Percentiles rank a stretch among this genome's conserved stretches.
Conservation (phyloP, 1,140 invertebrate species). For the Arctopsyche grandis region DNA sequence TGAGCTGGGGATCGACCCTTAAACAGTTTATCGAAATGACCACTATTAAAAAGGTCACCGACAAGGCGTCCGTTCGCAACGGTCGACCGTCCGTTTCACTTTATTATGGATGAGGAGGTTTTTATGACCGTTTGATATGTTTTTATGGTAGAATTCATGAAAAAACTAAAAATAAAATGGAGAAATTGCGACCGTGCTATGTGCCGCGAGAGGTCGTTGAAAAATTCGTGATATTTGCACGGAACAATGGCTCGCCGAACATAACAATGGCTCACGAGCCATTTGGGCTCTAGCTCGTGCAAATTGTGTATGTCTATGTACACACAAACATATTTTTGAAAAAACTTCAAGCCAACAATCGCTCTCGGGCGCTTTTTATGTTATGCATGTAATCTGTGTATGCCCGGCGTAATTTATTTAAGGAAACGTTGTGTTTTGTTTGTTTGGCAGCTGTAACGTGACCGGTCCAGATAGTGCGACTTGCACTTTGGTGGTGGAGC, state of each 20-base stretch:
- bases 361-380: not conserved
- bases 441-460: constrained; percentile 57
- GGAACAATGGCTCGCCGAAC: constrained; percentile 16
- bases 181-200: not conserved
- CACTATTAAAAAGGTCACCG: constrained; percentile 44
- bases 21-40: constrained; percentile 45
- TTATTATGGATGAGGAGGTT: constrained; percentile 47
- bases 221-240: not conserved
- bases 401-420: no score
- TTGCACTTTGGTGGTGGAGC: constrained; percentile 51
- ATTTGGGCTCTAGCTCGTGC: not conserved
- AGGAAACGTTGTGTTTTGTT: no score
- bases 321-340: not conserved
- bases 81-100: constrained; percentile 42
- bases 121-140: constrained; percentile 42
- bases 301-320: no score
- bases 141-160: constrained; percentile 34
- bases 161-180: constrained; percentile 13
- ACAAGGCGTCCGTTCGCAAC: constrained; percentile 35
- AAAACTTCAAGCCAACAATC: not conserved
- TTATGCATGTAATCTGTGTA: no score
- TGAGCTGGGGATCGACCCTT: constrained; percentile 6
- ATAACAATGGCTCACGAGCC: constrained; percentile 7
- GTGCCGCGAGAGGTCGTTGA: not conserved
- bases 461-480: constrained; percentile 51